Percentiles rank a stretch among this genome's conserved stretches.
phyloP scores from a whole-genome alignment of 2,797 vertebrate genomes.

The Lutjanus argentimaculatus region DNA sequence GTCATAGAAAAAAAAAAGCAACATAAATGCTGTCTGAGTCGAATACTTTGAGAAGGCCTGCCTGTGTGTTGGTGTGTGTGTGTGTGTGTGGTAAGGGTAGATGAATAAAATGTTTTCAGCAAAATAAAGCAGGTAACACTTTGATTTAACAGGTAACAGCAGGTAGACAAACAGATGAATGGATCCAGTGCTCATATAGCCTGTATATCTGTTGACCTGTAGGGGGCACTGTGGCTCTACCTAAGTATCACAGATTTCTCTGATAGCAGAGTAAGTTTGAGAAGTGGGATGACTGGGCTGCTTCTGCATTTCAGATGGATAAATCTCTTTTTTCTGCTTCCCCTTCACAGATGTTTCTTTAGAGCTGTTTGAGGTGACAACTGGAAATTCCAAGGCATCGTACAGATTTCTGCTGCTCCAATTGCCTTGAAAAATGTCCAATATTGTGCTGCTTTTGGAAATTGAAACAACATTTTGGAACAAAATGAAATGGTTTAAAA shows the following conservation, averaged over 20 bases:
- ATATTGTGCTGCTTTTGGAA: slow-evolving; percentile 37
- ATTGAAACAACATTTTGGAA: slow-evolving; percentile 38
- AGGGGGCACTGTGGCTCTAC: slow-evolving; percentile 83
- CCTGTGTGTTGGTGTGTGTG: neutral
- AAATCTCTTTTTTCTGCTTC: slow-evolving; percentile 50
- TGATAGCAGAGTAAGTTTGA: slow-evolving; percentile 48
- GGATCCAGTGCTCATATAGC: neutral
- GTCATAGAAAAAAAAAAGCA: neutral
- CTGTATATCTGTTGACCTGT: slow-evolving; percentile 28
- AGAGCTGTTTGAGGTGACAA: slow-evolving; percentile 57
- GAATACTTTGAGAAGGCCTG: neutral
- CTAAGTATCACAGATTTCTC: slow-evolving; percentile 1
- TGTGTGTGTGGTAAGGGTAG: neutral
- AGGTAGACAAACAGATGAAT: slow-evolving; percentile 18
- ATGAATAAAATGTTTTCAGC: slow-evolving; percentile 22
- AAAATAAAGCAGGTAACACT: slow-evolving; percentile 17
- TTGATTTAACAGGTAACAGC: slow-evolving; percentile 31
- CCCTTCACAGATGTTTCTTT: slow-evolving; percentile 64
- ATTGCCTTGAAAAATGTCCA: slow-evolving; percentile 17
- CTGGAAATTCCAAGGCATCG: slow-evolving; percentile 60
- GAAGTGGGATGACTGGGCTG: slow-evolving; percentile 57
- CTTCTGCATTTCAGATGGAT: slow-evolving; percentile 70
- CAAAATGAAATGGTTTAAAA: slow-evolving; percentile 17
- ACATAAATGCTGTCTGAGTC: neutral
- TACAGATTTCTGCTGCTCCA: slow-evolving; percentile 46